These are phyloP conservation scores for Botrylloides violaceus DNA, from an alignment of 23 tunicate genomes.

Conservation along the genomic window DNA sequence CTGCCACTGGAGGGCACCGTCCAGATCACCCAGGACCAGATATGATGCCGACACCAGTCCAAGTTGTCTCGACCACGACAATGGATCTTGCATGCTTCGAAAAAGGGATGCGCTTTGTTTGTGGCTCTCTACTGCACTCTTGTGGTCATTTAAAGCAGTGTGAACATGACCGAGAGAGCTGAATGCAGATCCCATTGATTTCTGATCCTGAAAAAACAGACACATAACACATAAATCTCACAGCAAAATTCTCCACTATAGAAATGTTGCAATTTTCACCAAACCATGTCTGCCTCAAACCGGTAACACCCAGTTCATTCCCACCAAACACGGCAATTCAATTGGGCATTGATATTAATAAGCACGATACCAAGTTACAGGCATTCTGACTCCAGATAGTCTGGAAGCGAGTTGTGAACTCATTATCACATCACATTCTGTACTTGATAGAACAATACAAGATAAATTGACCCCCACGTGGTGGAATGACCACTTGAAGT, in stretches of 20 bases:
- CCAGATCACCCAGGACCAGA: slow-evolving; percentile 29
- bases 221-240: no score
- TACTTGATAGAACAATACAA: no score
- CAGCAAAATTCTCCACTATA: no score
- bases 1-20: slow-evolving; percentile 37
- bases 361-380: no score
- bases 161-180: slow-evolving; percentile 54
- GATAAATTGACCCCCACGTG: neutral
- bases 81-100: slow-evolving; percentile 16
- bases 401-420: no score
- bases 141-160: slow-evolving; percentile 28
- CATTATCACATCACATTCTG: no score
- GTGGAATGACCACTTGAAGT: neutral
- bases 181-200: slow-evolving; percentile 39
- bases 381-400: no score
- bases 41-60: slow-evolving; percentile 34
- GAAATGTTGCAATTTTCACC: no score
- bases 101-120: slow-evolving; percentile 17
- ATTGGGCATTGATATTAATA: no score
- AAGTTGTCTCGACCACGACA: slow-evolving; percentile 42
- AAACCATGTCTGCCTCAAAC: neutral
- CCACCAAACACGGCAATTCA: no score
- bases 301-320: neutral
- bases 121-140: slow-evolving; percentile 40
- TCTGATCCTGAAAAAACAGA: slow-evolving; percentile 12